These are phyloP conservation scores for Sitta europaea DNA, from an alignment of 2,113 vertebrate genomes.

Conservation along the genomic window DNA sequence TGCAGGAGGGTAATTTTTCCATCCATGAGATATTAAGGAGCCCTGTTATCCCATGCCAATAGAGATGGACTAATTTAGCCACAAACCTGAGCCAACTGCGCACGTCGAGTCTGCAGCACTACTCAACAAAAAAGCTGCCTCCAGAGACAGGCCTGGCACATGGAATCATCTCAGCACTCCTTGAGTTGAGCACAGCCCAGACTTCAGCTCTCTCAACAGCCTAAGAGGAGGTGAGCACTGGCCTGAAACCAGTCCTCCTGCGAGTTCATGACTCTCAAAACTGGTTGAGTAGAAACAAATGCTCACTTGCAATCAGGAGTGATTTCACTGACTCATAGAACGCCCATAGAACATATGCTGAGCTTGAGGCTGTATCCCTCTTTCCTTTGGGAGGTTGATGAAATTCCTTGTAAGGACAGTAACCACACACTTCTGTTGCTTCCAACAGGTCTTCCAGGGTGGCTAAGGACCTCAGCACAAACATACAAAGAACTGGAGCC, in stretches of 20 bases:
- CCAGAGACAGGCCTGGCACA: not conserved
- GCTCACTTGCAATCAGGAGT: not conserved
- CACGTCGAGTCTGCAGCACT: not conserved
- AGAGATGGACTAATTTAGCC: conserved; percentile 50
- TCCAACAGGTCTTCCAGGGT: not conserved
- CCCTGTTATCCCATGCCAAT: conserved; percentile 47
- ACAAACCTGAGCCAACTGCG: not conserved
- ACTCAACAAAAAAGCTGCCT: not conserved
- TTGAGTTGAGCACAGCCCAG: not conserved
- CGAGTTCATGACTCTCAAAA: not conserved
- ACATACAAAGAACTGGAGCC: not conserved
- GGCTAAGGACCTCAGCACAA: not conserved
- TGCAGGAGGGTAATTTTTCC: conserved; percentile 19
- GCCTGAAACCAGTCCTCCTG: not conserved
- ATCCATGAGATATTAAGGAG: conserved; percentile 2
- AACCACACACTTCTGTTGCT: not conserved
- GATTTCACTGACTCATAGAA: not conserved
- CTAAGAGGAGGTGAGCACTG: not conserved
- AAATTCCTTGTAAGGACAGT: not conserved
- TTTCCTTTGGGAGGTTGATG: not conserved
- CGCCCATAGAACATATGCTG: accelerated
- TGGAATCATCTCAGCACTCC: not conserved
- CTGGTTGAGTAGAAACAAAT: not conserved
- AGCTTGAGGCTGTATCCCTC: not conserved
- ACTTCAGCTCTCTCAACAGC: not conserved